phyloP scores from a whole-genome alignment of 2,113 vertebrate species.

The Caretta caretta region DNA sequence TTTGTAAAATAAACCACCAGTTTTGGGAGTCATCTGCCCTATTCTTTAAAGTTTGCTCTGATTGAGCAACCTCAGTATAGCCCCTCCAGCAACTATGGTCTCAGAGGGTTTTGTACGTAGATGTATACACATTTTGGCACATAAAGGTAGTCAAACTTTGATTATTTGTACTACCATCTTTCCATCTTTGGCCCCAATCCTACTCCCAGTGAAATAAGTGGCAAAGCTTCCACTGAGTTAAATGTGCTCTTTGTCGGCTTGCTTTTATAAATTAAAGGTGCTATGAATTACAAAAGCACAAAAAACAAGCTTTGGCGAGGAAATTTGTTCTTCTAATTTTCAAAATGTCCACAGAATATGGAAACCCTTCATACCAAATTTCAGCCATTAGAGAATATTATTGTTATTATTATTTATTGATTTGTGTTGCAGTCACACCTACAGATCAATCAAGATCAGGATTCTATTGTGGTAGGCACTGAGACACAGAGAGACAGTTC shows the following conservation, averaged over 20 bases:
- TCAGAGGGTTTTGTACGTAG: neutral
- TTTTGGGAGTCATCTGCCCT: too few species aligned
- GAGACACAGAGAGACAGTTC: neutral
- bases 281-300: neutral
- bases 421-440: neutral
- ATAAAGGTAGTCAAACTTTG: accelerated
- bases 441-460: neutral
- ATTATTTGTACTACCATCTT: neutral
- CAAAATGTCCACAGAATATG: neutral
- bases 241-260: neutral
- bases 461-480: neutral
- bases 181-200: accelerated
- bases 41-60: too few species aligned
- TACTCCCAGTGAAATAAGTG: neutral
- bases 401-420: neutral
- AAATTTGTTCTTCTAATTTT: neutral
- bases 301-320: neutral
- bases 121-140: accelerated
- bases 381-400: neutral
- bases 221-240: neutral
- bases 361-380: neutral
- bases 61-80: too few species aligned
- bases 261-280: neutral
- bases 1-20: too few species aligned
- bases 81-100: too few species aligned